These are phyloP conservation scores for Melanotaenia nigrans DNA, from an alignment of 2,797 vertebrate species.

Conservation along the genomic window DNA sequence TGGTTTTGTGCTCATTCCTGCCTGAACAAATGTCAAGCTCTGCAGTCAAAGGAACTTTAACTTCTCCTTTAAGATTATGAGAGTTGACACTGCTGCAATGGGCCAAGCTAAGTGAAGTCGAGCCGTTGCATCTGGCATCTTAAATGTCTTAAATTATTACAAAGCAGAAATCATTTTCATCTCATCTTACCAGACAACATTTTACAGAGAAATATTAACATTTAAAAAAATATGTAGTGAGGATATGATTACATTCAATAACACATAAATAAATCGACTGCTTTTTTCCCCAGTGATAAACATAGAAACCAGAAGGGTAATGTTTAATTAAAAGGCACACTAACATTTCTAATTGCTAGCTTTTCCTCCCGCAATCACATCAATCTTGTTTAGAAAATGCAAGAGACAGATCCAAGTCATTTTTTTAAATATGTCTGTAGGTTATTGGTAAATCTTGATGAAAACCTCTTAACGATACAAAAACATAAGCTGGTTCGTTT, in stretches of 20 bases:
- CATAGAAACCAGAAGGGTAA: background rate
- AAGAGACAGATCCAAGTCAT: background rate
- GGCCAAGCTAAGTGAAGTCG: conserved; percentile 37
- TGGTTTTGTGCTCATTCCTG: conserved; percentile 72
- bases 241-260: background rate
- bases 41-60: conserved; percentile 67
- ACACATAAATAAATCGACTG: background rate
- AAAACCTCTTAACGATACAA: no score
- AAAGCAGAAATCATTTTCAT: conserved; percentile 7
- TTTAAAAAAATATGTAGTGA: background rate
- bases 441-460: no score
- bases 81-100: conserved; percentile 51
- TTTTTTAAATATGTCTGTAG: background rate
- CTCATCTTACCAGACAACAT: background rate
- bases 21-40: conserved; percentile 76
- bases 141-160: conserved; percentile 10
- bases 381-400: background rate
- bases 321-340: background rate
- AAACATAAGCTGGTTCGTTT: conserved; percentile 9
- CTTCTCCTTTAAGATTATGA: conserved; percentile 46
- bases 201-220: conserved; percentile 14
- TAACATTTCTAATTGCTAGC: background rate
- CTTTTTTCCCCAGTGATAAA: background rate
- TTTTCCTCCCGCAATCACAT: background rate
- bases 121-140: conserved; percentile 15